Conservation (phyloP, 2,888 invertebrate species). For the Tipula lateralis region DNA sequence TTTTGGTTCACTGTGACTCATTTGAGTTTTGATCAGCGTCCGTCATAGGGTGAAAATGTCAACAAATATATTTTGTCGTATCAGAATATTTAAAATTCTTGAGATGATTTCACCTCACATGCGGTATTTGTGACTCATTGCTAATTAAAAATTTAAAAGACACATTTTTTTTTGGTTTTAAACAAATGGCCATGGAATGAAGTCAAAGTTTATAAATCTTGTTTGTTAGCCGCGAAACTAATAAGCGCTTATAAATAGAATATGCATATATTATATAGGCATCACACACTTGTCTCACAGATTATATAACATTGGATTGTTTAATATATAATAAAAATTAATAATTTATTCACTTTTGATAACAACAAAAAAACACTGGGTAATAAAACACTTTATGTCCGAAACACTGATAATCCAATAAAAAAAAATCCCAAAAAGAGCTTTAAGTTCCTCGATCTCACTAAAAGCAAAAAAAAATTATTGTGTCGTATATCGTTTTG, state of each 20-base stretch:
- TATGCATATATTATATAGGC: background rate
- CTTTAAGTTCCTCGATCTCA: background rate
- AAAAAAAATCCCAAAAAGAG: background rate
- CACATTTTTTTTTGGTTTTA: background rate
- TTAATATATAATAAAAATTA: background rate
- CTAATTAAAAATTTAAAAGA: background rate
- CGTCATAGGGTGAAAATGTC: background rate
- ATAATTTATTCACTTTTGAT: slow-evolving; percentile 7
- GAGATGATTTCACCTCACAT: background rate
- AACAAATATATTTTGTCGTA: background rate
- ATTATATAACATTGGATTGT: background rate
- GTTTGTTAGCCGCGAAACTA: background rate
- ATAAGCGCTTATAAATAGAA: background rate
- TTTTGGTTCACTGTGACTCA: background rate
- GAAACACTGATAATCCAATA: background rate
- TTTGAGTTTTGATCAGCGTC: background rate
- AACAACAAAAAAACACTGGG: background rate
- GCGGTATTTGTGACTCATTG: background rate
- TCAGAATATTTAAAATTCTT: slow-evolving; percentile 11
- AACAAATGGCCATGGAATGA: background rate
- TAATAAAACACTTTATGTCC: slow-evolving; percentile 13
- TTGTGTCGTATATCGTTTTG: background rate
- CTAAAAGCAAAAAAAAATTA: background rate
- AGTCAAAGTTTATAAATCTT: slow-evolving; percentile 15
- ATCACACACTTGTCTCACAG: background rate